These are phyloP conservation scores for Lasioglossum oenotherae DNA, from an alignment of 2,888 invertebrate species.

Conservation along the genomic window DNA sequence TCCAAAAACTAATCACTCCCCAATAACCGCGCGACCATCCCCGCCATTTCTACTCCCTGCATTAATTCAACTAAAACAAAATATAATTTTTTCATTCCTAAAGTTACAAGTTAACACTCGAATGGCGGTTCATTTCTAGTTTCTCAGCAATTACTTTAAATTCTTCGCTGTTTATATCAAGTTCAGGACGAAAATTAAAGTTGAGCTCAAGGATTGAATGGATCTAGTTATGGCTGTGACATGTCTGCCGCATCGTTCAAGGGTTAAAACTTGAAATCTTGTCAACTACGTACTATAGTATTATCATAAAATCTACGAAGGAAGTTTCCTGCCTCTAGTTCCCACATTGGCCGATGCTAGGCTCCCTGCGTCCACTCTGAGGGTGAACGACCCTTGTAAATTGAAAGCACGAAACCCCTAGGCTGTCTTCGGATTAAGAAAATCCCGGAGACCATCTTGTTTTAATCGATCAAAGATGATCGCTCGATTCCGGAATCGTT, in stretches of 20 bases:
- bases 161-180: not conserved
- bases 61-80: not conserved
- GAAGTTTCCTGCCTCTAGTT: slow-evolving; percentile 16
- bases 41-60: not conserved
- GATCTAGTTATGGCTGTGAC: not conserved
- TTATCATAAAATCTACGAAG: slow-evolving; percentile 20
- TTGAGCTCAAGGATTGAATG: not conserved
- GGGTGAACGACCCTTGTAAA: slow-evolving; percentile 53
- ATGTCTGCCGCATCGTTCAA: not conserved
- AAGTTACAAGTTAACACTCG: not conserved
- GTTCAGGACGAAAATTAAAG: not conserved
- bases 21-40: not conserved
- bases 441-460: no score
- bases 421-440: not conserved
- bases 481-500: not conserved
- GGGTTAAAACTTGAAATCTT: not conserved
- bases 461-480: no score
- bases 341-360: slow-evolving; percentile 2
- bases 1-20: not conserved
- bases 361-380: slow-evolving; percentile 12
- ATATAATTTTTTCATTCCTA: not conserved
- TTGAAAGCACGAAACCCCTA: slow-evolving; percentile 14
- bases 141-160: not conserved
- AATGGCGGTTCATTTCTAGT: not conserved
- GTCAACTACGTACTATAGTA: not conserved